Base-by-base conservation (phyloP, 2,888 invertebrate species). In the Poecilobothrus nobilitatus region DNA sequence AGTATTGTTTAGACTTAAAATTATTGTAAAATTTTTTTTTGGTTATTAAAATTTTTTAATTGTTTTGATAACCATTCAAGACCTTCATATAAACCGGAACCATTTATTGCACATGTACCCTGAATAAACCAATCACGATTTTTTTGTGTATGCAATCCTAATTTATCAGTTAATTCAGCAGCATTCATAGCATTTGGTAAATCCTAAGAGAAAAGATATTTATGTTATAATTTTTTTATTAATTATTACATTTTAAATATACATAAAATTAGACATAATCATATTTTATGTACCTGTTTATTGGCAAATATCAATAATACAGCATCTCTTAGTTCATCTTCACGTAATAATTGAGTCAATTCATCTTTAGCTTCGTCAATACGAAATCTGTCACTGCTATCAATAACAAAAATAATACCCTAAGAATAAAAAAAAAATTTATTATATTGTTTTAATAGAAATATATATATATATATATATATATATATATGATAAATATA, bases 111-210 rank as follows among this genome's bases (percentile, higher is more conserved):
- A 86, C 98, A 99, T 80, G 94, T 95, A 79, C 95, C 94, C 85
- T 95, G 95, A 82, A 95, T 95, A 86, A 95, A 95, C 95, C 95
- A 95, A 85, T 95, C 94, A 83, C 97, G 93, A 86, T 97, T 97
- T 84, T 97, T 91, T 84, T 98, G 87, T 81, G 95, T 94, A 84
- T 98, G 97, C 83, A 99, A 89, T 74, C 97, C 97, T 82, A 99
- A 87, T 88, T 98, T 98, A 86, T 99, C 98, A 78, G 98, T 99
- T 77, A 99, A 97, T 87, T 99, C 99, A 73, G 98, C 97, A 74
- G 98, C 97, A 84, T 97, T 98, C 98, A 99, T 99, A 77, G 98
- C 98, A 84, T 99, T 99, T 79, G 98, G 98, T 87, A 99, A 88
- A 89, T 99, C 99, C 94, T 96, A 81, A 63, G 83, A 67, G 65